phyloP scores from a whole-genome alignment of 2,888 invertebrate genomes.

The Campaea margaritaria region DNA sequence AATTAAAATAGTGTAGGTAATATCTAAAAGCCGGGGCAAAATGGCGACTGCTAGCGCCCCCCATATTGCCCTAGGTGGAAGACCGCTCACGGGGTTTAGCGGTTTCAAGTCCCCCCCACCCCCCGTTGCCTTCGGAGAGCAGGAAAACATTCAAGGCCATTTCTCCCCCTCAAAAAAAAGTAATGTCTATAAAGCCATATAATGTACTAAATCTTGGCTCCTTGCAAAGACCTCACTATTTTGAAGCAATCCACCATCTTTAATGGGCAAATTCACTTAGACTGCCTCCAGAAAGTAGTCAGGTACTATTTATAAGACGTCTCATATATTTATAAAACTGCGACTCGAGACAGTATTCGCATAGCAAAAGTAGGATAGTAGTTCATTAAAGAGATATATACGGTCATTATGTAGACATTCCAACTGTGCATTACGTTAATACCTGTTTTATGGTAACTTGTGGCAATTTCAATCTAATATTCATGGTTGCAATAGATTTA shows the following conservation, averaged over 20 bases:
- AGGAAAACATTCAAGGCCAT: too few species aligned
- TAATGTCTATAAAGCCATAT: too few species aligned
- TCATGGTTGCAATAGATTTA: conserved; percentile 15
- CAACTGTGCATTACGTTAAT: conserved; percentile 64
- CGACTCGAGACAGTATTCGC: conserved; percentile 65
- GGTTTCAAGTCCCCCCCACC: too few species aligned
- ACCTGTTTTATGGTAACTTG: conserved; percentile 43
- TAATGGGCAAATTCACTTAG: conserved; percentile 67
- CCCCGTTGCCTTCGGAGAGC: too few species aligned
- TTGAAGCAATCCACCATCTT: conserved; percentile 49
- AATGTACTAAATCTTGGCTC: conserved; percentile 23
- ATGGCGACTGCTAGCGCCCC: too few species aligned
- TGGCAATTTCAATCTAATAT: conserved; percentile 46
- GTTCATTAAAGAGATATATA: conserved; percentile 82
- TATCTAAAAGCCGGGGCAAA: too few species aligned
- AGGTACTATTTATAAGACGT: conserved; percentile 60
- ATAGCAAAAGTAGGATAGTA: conserved; percentile 68
- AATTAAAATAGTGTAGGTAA: conserved; percentile 1
- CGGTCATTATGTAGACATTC: conserved; percentile 75
- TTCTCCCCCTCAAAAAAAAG: too few species aligned
- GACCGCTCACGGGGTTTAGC: too few species aligned
- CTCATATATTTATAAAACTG: conserved; percentile 65
- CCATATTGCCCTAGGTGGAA: too few species aligned
- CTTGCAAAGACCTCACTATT: conserved; percentile 19
- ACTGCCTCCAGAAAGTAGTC: conserved; percentile 56